Base-by-base conservation (phyloP, 2,888 invertebrate genomes). In the Parthenolecanium corni region DNA sequence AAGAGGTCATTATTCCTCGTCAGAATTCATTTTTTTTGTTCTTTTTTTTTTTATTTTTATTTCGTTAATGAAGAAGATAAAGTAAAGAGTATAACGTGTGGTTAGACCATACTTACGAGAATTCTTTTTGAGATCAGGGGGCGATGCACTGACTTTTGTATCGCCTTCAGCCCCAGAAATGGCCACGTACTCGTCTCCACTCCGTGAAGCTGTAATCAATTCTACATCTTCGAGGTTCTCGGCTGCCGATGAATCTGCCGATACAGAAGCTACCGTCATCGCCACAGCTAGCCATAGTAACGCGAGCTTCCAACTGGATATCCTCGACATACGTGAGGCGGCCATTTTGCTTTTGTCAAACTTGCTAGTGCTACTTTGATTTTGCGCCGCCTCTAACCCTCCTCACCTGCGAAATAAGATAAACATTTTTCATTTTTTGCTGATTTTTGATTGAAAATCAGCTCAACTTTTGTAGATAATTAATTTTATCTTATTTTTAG, bases 261-360 rank as follows among this genome's bases (percentile, higher is more conserved):
- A 24, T 31, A 31, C 53, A 21, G 23, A 54, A 11, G 54, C 47
- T 16, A 40, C 20, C 21, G 16, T 5, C 54, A 6, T 18, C 40
- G 38, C 54, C n/a, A 47, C 49, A 24, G 25, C 18, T 24, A 54
- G 16, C 47, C 21, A 49, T 23, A 58, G 21, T 23, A 51, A 23
- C 61, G 51, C 40, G 18, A 49, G 23, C 49, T 51, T 49, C 21
- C 49, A 14, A 20, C 36, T 16, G 31, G 52, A 31, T 61, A 31
- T 61, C 40, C 61, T 61, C 61, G 61, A 61, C 61, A 61, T 61
- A 40, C 61, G 61, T 36, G 61, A 61, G n/a, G 61, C 61, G 16
- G 61, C 61, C 61, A 61, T 61, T 38, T 49, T 61, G 31, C 31
- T 9, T 4, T 4, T 31, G 31, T 31, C 9, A 31, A 6, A 31